A percentile compares a stretch with the other conserved stretches of the same genome.
phyloP scores from a whole-genome alignment of 30 jellyfish, hydroid and myxozoan species.

The Mastigias papua region DNA sequence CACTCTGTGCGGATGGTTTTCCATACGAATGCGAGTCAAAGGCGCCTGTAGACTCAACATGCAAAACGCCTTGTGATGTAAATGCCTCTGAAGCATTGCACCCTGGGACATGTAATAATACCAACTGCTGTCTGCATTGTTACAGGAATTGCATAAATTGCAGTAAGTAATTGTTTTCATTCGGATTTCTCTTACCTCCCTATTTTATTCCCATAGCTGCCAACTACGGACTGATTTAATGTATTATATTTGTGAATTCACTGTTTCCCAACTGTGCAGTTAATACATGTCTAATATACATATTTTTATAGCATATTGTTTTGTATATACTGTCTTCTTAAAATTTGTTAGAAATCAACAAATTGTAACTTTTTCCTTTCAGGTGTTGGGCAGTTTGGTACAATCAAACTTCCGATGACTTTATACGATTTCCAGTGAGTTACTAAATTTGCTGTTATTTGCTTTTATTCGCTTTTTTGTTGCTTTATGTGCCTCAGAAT shows the following conservation, averaged over 20 bases:
- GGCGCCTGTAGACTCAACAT: slow-evolving; percentile 57
- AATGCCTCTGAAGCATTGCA: slow-evolving; percentile 80
- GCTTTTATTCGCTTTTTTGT: no score
- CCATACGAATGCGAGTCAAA: slow-evolving; percentile 83
- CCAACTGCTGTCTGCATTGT: slow-evolving; percentile 84
- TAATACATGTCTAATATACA: no score
- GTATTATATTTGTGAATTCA: no score
- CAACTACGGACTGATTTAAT: no score
- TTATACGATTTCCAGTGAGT: slow-evolving; percentile 84
- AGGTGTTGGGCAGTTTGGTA: slow-evolving; percentile 65
- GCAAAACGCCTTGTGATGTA: slow-evolving; percentile 79
- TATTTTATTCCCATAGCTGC: no score
- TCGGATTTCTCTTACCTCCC: background rate
- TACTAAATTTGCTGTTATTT: no score
- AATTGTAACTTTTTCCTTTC: background rate
- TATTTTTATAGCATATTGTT: background rate
- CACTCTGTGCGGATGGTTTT: slow-evolving; percentile 78
- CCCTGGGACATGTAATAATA: slow-evolving; percentile 76
- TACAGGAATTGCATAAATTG: slow-evolving; percentile 77
- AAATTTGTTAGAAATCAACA: background rate
- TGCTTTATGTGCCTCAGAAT: no score
- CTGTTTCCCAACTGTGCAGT: no score
- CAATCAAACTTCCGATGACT: slow-evolving; percentile 50
- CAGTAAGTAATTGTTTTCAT: slow-evolving; percentile 60
- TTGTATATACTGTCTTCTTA: background rate